These are phyloP conservation scores for Daktulosphaira vitifoliae DNA, from an alignment of 1,140 invertebrate species.

Conservation along the genomic window DNA sequence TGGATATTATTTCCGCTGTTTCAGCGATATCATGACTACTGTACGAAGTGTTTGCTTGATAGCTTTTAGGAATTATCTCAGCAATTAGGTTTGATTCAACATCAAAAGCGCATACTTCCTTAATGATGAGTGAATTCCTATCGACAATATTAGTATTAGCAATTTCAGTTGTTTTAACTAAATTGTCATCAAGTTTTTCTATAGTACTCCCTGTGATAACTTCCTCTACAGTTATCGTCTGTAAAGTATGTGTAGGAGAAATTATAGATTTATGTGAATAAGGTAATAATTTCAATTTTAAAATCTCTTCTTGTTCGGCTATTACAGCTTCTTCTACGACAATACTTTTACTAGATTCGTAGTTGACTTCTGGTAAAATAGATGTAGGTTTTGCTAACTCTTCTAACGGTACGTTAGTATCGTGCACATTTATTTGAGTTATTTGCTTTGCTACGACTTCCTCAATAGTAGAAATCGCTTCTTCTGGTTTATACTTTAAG, in stretches of 20 bases:
- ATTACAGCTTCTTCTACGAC: constrained; percentile 48
- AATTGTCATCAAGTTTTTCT: constrained; percentile 45
- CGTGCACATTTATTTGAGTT: constrained; percentile 48
- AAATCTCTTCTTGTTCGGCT: constrained; percentile 50
- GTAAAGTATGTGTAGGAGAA: constrained; percentile 47
- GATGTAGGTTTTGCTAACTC: constrained; percentile 41
- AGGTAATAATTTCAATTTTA: constrained; percentile 47
- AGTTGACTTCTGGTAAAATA: constrained; percentile 6
- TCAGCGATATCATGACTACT: constrained; percentile 41
- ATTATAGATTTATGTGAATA: constrained; percentile 49
- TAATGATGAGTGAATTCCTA: constrained; percentile 46
- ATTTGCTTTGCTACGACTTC: constrained; percentile 51
- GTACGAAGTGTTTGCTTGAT: constrained; percentile 41
- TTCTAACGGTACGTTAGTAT: constrained; percentile 47
- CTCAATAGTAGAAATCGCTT: constrained; percentile 45
- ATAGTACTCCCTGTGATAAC: constrained; percentile 47
- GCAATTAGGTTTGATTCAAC: constrained; percentile 40
- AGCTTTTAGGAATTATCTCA: constrained; percentile 37
- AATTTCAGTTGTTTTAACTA: constrained; percentile 41
- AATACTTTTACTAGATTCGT: constrained; percentile 46
- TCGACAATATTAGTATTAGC: constrained; percentile 44
- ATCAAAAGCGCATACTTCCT: constrained; percentile 46
- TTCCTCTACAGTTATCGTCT: constrained; percentile 54
- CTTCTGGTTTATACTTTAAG: constrained; percentile 50
- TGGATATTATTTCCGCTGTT: constrained; percentile 39